phyloP scores from a whole-genome alignment of 2,888 invertebrate species.

The Herminia tarsipennalis region DNA sequence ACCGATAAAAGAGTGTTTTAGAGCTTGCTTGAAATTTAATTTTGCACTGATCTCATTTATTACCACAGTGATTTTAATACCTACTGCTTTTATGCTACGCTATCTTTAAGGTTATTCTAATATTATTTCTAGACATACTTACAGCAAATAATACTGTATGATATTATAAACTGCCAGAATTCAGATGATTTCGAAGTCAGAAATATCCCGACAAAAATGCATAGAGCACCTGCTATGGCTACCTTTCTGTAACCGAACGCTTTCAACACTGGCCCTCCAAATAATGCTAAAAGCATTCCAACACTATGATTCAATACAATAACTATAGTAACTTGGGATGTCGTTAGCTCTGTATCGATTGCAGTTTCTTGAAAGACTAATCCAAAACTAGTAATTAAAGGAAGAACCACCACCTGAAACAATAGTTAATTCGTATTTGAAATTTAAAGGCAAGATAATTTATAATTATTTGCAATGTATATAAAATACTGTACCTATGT shows the following conservation, averaged over 20 bases:
- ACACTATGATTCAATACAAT: constrained; percentile 89
- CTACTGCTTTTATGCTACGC: too few relatives aligned
- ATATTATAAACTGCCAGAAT: constrained; percentile 86
- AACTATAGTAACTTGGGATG: constrained; percentile 87
- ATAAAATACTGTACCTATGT: too few relatives aligned
- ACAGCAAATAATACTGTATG: constrained; percentile 90
- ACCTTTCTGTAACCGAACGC: constrained; percentile 88
- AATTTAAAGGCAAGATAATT: too few relatives aligned
- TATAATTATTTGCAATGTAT: too few relatives aligned
- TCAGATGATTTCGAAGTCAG: constrained; percentile 84
- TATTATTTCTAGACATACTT: too few relatives aligned
- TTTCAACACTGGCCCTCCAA: constrained; percentile 87
- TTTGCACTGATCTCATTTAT: too few relatives aligned
- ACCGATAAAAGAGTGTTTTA: too few relatives aligned
- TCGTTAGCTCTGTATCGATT: constrained; percentile 81
- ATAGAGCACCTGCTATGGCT: constrained; percentile 83
- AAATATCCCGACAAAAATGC: constrained; percentile 85
- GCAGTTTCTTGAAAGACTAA: constrained; percentile 88
- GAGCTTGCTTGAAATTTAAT: too few relatives aligned
- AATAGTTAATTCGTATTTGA: too few relatives aligned
- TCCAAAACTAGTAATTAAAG: constrained; percentile 88
- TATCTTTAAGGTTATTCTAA: too few relatives aligned
- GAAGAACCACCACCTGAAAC: constrained; percentile 82
- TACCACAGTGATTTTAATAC: too few relatives aligned
- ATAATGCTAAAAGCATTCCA: constrained; percentile 88